Evolutionary conservation across 1,140 invertebrate genomes (phyloP), one percentile per base, ranked within the genome.

Genomic region (Drosophila dunni): DNA sequence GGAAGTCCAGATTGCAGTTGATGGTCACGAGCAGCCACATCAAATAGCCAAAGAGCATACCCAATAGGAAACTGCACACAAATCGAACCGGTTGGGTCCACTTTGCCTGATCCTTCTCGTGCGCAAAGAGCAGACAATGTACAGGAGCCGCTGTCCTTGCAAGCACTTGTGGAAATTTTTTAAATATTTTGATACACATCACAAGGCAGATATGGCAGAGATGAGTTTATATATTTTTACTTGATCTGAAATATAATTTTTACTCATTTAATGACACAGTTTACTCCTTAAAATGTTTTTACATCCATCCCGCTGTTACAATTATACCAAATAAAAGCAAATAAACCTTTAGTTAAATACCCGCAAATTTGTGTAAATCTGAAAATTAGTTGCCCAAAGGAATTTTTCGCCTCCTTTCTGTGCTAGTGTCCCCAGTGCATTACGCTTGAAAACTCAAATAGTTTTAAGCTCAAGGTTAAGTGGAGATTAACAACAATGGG

Each of bases 371-470:
- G 8, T 10, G 8, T 10, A 45, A 45, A 45, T 45, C 13, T 45
- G 44, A 45, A 45, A 45, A 45, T 45, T 42, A 42, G 40, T n/a
- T 17, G 44, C 3, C 42, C 42, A 13, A 11, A 46, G 15, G 45
- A 24, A 20, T 46, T 48, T 48, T 20, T 20, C 17, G 17, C 17
- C 17, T 20, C 1, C 17, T 20, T n/a, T 33, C 24, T 48, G 15
- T 34, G 15, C 13, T n/a, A 40, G 24, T 29, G 24, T 51, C n/a
- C 15, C 24, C n/a, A 36, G 50, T 5, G 50, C 4, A 53, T 17
- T 15, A 29, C 29, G 36, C 67, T 66, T 56, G 62, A 9, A 33
- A 54, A 51, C 56, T 94, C 82, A 95, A 96, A 72, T 95, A 93
- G 36, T 95, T 92, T 29, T 93, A 42, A 78, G 72, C 48, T 62